A percentile compares a stretch with the other conserved stretches of the same genome.
These are phyloP conservation scores for Desmophyllum pertusum DNA, from an alignment of 92 coral and sea anemone genomes.

Conservation along the genomic window DNA sequence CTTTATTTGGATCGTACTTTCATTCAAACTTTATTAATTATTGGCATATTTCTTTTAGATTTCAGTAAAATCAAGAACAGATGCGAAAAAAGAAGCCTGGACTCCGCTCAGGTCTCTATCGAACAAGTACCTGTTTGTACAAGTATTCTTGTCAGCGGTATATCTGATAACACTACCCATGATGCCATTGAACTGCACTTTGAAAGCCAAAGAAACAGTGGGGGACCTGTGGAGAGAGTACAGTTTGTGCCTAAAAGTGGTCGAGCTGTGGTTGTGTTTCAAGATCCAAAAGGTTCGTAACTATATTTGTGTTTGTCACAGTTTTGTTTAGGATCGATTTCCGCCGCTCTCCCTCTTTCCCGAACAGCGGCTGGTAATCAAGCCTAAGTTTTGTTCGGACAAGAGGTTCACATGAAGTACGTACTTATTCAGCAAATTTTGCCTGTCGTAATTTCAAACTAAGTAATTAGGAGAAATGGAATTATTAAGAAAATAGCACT, in stretches of 20 bases:
- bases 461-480: no score
- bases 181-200: slow-evolving; percentile 75
- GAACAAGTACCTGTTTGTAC: slow-evolving; percentile 54
- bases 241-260: slow-evolving; percentile 46
- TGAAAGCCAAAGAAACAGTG: slow-evolving; percentile 62
- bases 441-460: no score
- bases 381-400: no score
- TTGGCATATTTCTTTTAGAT: slow-evolving; percentile 35
- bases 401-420: no score
- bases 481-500: no score
- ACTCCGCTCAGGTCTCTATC: slow-evolving; percentile 50
- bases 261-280: slow-evolving; percentile 74
- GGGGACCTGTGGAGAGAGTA: slow-evolving; percentile 66
- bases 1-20: not conserved
- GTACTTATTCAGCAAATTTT: no score
- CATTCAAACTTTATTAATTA: not conserved
- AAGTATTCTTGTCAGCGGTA: slow-evolving; percentile 70
- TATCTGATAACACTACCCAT: slow-evolving; percentile 62
- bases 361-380: no score
- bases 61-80: slow-evolving; percentile 61
- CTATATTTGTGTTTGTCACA: not conserved
- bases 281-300: slow-evolving; percentile 60
- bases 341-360: no score
- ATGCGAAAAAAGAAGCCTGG: slow-evolving; percentile 52
- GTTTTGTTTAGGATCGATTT: no score